phyloP scores from a whole-genome alignment of 2,113 vertebrate genomes.

The Centropus bengalensis region DNA sequence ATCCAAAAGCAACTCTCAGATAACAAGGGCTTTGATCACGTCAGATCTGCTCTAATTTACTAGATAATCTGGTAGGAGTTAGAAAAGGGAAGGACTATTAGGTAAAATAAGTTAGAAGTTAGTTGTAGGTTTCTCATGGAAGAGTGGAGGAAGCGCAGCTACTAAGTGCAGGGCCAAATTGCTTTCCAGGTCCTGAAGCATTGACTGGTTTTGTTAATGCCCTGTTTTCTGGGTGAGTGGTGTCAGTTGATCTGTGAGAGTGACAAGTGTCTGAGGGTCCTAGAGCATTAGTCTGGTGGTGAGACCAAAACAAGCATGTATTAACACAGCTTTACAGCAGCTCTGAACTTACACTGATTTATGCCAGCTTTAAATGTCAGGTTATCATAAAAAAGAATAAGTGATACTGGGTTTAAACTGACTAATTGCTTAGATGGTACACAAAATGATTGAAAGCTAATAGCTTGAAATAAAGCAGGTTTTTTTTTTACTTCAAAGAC shows the following conservation, averaged over 20 bases:
- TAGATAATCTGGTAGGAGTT: no score
- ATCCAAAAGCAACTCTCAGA: no score
- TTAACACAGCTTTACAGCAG: background rate
- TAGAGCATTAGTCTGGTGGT: background rate
- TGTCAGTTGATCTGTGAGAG: background rate
- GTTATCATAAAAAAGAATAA: background rate
- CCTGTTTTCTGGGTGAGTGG: background rate
- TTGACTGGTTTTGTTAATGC: background rate
- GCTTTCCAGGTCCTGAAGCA: background rate
- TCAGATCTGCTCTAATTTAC: no score
- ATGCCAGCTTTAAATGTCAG: background rate
- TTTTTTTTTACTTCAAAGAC: constrained; percentile 47
- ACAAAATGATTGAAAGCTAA: background rate
- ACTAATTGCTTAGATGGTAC: background rate
- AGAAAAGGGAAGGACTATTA: no score
- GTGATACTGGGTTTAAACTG: background rate
- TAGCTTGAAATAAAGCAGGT: background rate
- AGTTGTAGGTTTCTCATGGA: no score
- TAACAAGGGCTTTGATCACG: no score
- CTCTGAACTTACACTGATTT: background rate
- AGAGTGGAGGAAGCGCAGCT: background rate
- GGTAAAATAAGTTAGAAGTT: no score
- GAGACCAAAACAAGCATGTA: background rate
- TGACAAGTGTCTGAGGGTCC: background rate
- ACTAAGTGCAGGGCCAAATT: background rate